Conservation (phyloP, 2,797 vertebrate species). For the Micromesistius poutassou region DNA sequence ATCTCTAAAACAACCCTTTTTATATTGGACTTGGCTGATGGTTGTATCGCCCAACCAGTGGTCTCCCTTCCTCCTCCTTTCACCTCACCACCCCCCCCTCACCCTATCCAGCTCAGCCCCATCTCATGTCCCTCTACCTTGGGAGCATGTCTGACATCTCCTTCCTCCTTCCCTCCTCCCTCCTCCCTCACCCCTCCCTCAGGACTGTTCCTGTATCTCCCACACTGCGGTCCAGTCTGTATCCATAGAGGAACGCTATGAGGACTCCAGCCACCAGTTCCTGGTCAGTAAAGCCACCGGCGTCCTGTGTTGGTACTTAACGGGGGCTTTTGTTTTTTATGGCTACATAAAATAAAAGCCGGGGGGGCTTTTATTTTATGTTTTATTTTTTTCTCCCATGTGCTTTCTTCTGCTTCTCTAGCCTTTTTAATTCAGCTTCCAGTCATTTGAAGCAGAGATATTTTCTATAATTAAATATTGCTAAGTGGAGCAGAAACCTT, state of each 20-base stretch:
- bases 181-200: constrained; percentile 43
- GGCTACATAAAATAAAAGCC: no score
- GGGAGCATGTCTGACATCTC: constrained; percentile 64
- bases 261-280: constrained; percentile 80
- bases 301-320: neutral
- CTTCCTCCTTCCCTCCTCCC: constrained; percentile 41
- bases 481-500: no score
- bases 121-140: constrained; percentile 7
- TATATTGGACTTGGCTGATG: neutral
- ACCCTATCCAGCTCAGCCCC: neutral
- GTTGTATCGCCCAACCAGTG: neutral
- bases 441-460: no score
- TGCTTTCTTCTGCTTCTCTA: no score
- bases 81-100: neutral
- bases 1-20: neutral
- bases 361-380: no score
- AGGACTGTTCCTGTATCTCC: constrained; percentile 98
- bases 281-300: constrained; percentile 79
- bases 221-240: constrained; percentile 90
- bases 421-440: no score
- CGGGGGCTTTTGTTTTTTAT: neutral
- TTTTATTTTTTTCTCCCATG: no score
- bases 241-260: constrained; percentile 85
- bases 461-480: no score
- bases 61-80: constrained; percentile 13